Percentiles rank a stretch among this genome's conserved stretches.
Conservation (phyloP, 2,113 vertebrate genomes). For the Sitta europaea region DNA sequence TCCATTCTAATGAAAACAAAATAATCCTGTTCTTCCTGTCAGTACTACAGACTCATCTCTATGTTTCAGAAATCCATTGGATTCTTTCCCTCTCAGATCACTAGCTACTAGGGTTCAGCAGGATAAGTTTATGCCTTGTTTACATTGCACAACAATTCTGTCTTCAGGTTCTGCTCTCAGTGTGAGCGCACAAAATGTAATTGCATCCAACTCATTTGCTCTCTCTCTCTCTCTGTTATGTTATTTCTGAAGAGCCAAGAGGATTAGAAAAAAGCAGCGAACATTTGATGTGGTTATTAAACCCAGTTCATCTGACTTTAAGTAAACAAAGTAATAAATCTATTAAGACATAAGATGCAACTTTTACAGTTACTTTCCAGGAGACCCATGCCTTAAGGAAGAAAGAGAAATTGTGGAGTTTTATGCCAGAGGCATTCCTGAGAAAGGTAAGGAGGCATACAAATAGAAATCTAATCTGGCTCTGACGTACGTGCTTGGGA, state of each 20-base stretch:
- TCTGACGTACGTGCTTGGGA: not conserved
- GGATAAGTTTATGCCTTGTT: constrained; percentile 13
- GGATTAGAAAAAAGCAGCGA: constrained; percentile 13
- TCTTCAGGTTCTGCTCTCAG: not conserved
- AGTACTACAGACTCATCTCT: not conserved
- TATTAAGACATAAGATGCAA: not conserved
- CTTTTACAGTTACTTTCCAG: not conserved
- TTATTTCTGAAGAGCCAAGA: constrained; percentile 35
- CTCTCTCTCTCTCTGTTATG: not conserved
- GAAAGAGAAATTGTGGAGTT: not conserved
- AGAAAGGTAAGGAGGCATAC: constrained; percentile 45
- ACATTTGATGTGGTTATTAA: constrained; percentile 18
- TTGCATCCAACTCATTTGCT: not conserved
- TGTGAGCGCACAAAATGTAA: not conserved
- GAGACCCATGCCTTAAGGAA: not conserved
- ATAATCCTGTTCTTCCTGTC: constrained; percentile 14
- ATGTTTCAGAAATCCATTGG: not conserved
- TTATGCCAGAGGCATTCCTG: not conserved
- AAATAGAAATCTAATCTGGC: constrained; percentile 60
- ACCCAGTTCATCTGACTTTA: not conserved
- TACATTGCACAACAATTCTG: not conserved
- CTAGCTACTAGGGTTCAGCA: not conserved
- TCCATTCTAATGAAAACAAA: not conserved
- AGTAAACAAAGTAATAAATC: constrained; percentile 44
- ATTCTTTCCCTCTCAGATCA: constrained; percentile 46